Conservation (phyloP, 2,797 vertebrate species). For the Dicrostonyx torquatus region DNA sequence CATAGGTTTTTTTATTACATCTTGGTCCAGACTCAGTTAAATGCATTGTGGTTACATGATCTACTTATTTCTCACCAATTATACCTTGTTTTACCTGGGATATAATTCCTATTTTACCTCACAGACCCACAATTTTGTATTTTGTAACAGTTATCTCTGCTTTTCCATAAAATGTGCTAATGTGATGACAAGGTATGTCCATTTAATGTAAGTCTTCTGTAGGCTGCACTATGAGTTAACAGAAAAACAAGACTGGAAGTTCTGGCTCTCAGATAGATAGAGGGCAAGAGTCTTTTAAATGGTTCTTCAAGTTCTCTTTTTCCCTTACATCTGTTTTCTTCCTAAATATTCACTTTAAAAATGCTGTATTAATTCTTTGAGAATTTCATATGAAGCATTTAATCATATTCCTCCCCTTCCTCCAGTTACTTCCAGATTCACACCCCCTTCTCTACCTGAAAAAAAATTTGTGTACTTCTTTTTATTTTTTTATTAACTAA, state of each 20-base stretch:
- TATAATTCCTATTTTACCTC: neutral
- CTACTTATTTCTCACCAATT: neutral
- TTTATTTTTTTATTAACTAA: neutral
- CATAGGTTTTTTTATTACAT: neutral
- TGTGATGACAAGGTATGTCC: neutral
- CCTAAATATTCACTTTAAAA: neutral
- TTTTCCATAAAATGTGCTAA: neutral
- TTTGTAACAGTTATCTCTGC: neutral
- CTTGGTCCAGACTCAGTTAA: neutral
- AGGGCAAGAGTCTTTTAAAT: neutral
- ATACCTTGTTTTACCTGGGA: neutral
- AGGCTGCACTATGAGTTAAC: neutral
- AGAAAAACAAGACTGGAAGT: neutral
- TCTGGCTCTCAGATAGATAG: neutral
- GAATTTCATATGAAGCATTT: neutral
- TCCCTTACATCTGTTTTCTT: neutral
- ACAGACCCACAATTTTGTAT: neutral
- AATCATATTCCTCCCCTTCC: neutral
- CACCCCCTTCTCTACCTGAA: neutral
- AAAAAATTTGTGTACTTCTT: neutral
- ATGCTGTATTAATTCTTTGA: neutral
- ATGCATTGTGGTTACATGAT: rapidly evolving
- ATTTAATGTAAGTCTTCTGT: conserved; percentile 5
- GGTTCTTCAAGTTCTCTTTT: neutral
- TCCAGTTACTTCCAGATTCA: neutral